Conservation (phyloP, 2,113 vertebrate species). For the Rhodinocichla rosea region DNA sequence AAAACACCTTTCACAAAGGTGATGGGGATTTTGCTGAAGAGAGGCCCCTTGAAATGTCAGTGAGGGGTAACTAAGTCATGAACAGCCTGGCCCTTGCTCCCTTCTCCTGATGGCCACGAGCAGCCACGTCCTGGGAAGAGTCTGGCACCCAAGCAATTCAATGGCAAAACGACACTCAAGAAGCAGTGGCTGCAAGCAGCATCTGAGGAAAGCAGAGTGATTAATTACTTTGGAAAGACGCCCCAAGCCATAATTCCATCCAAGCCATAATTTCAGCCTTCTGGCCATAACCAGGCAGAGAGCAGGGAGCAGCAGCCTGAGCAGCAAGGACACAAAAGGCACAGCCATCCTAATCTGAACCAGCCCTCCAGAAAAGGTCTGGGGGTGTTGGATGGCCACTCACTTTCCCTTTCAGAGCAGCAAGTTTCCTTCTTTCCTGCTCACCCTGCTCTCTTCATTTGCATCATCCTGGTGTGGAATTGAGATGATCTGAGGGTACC, state of each 20-base stretch:
- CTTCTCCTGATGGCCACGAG: neutral
- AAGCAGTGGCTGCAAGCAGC: neutral
- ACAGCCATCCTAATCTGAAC: neutral
- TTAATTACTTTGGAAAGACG: neutral
- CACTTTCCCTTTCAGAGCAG: neutral
- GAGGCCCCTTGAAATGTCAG: neutral
- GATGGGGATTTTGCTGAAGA: neutral
- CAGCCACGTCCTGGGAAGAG: neutral
- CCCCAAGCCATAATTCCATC: neutral
- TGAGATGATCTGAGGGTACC: neutral
- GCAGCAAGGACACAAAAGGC: neutral
- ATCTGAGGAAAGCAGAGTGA: neutral
- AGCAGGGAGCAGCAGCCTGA: neutral
- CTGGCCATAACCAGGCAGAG: neutral
- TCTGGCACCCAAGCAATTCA: neutral
- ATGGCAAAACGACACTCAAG: neutral
- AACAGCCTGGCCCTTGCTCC: neutral
- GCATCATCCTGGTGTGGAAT: neutral
- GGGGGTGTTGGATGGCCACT: neutral
- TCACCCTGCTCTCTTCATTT: neutral
- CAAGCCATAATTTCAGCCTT: neutral
- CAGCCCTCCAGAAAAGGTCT: neutral
- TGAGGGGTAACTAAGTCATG: accelerated
- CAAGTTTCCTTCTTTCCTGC: neutral
- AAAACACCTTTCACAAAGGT: neutral